A percentile compares a stretch with the other conserved stretches of the same genome.
These are phyloP conservation scores for Mustela nigripes DNA, from an alignment of 2,113 vertebrate genomes.

Conservation along the genomic window DNA sequence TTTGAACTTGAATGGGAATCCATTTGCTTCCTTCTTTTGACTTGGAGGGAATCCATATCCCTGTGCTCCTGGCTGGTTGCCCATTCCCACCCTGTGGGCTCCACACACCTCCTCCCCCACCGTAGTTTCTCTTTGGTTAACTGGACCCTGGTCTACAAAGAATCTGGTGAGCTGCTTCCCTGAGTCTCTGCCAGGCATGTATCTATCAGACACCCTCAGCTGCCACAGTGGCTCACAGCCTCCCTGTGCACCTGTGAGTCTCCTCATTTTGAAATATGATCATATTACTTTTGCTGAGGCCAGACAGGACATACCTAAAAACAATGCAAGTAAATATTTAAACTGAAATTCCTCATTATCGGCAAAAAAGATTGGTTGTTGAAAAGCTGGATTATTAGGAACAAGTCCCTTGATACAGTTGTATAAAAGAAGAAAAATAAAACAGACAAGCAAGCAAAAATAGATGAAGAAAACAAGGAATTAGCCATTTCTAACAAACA, in stretches of 20 bases:
- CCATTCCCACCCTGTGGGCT: background rate
- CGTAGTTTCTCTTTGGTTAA: background rate
- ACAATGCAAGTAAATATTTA: conserved; percentile 44
- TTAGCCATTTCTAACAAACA: background rate
- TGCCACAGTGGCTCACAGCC: fast-evolving
- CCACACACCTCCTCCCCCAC: background rate
- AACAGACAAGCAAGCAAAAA: conserved; percentile 33
- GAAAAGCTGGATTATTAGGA: conserved; percentile 34
- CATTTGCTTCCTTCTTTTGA: conserved; percentile 29
- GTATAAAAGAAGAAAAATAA: background rate
- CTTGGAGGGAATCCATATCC: conserved; percentile 37
- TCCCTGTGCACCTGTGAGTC: background rate
- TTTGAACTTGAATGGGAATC: background rate
- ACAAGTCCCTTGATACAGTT: background rate
- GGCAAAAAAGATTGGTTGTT: background rate
- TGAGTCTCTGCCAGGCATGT: background rate
- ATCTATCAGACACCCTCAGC: background rate
- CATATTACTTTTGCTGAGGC: background rate
- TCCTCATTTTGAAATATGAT: conserved; percentile 29
- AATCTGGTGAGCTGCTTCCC: background rate
- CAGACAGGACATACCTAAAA: background rate
- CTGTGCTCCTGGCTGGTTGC: background rate
- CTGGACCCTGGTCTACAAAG: background rate
- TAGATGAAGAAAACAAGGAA: background rate
- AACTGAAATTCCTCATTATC: conserved; percentile 3